These are phyloP conservation scores for Seriola dumerili DNA, from an alignment of 2,113 vertebrate genomes.

Conservation along the genomic window DNA sequence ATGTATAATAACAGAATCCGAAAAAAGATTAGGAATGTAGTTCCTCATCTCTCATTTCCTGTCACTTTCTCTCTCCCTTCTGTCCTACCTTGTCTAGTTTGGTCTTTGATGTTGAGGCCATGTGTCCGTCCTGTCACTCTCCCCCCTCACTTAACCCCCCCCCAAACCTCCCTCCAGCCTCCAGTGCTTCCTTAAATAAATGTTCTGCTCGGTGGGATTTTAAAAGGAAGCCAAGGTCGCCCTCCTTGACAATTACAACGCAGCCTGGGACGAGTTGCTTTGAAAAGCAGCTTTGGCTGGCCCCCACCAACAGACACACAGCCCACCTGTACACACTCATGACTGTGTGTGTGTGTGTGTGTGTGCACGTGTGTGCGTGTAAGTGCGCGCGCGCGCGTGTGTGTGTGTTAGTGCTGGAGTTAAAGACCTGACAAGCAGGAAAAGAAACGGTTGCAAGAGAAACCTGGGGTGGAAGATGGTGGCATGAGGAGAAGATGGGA, in stretches of 20 bases:
- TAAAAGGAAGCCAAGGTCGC: conserved; percentile 78
- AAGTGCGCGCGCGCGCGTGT: neutral
- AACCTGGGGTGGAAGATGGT: conserved; percentile 47
- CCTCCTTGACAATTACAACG: conserved; percentile 72
- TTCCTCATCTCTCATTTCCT: conserved; percentile 34
- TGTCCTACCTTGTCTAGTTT: conserved; percentile 22
- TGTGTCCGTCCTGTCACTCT: conserved; percentile 44
- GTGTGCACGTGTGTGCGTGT: conserved; percentile 11
- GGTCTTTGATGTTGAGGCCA: conserved; percentile 67
- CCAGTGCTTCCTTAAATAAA: conserved; percentile 78
- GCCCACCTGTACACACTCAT: conserved; percentile 71
- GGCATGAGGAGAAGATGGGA: conserved; percentile 34
- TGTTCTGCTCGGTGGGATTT: conserved; percentile 76
- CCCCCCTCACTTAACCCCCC: neutral
- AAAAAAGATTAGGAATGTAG: conserved; percentile 40
- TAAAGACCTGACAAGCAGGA: conserved; percentile 63
- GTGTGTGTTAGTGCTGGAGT: conserved; percentile 13
- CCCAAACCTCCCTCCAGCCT: neutral
- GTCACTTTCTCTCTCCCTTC: conserved; percentile 44
- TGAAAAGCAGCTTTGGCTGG: conserved; percentile 42
- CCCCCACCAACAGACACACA: conserved; percentile 33
- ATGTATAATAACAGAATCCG: conserved; percentile 26
- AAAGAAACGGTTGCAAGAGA: conserved; percentile 55
- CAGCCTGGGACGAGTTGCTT: conserved; percentile 64
- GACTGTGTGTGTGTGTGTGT: conserved; percentile 46